Evolutionary conservation across 2,888 invertebrate genomes (phyloP).

Genomic region (Euplexia lucipara): DNA sequence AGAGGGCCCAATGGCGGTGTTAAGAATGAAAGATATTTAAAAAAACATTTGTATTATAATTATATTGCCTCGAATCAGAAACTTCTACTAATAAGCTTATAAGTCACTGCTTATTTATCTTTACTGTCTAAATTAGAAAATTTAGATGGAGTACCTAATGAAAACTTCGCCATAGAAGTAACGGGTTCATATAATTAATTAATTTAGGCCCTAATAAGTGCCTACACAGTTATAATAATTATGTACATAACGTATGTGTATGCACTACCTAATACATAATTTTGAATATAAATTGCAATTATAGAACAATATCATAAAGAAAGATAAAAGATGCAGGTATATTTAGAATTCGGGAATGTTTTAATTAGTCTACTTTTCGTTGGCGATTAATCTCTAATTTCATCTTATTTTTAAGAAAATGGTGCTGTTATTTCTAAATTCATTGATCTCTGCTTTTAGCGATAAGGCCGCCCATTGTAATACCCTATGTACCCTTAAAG

Average conservation of each 20-base stretch:
- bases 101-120: not conserved
- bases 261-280: conserved; percentile 24
- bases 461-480: too few relatives aligned
- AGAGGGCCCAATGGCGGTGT: not conserved
- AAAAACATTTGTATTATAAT: conserved; percentile 1
- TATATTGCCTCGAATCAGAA: not conserved
- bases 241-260: conserved; percentile 43
- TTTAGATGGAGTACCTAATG: not conserved
- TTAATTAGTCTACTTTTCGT: not conserved
- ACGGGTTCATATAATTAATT: conserved; percentile 53
- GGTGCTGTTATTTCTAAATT: too few relatives aligned
- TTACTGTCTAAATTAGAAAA: not conserved
- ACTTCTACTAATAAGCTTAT: not conserved
- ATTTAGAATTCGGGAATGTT: not conserved
- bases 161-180: conserved; percentile 6
- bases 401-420: too few relatives aligned
- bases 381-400: too few relatives aligned
- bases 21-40: not conserved
- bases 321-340: conserved; percentile 6
- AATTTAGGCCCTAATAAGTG: conserved; percentile 56
- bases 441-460: too few relatives aligned
- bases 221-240: conserved; percentile 62
- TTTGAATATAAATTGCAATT: conserved; percentile 74
- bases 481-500: too few relatives aligned
- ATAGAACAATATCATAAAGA: conserved; percentile 71